Evolutionary conservation across 2,113 vertebrate species (phyloP), one percentile per base, ranked within the genome.

Genomic region (Pipra filicauda): DNA sequence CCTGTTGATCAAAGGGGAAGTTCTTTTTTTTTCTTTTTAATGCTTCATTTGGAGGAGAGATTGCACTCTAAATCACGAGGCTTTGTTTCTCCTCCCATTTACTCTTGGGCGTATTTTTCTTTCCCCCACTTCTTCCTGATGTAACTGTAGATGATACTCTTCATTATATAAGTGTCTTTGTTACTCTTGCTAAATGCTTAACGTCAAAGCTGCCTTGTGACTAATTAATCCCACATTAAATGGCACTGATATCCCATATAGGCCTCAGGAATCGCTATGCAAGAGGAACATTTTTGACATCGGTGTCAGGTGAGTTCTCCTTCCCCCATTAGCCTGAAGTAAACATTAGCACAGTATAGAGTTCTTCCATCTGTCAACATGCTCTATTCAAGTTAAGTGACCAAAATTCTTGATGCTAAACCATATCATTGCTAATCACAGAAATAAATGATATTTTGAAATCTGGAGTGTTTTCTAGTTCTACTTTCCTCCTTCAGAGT

Each of bases 371-470:
- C 86, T 87, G 70, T 89, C 93, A 92, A 54, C 43, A 12, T 15
- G 4, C 8, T 79, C 74, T 76, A 15, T 69, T 91, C 81, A 76
- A 0, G 4, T 44, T 44, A 84, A 93, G 9, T 76, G 84, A 76
- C 41, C 17, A 88, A 69, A 89, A 82, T 39, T 26, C 8, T 62
- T 65, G 65, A 59, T 65, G 48, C 16, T 84, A 11, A 70, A 64
- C 26, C 30, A 28, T 72, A 35, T 30, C 15, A 27, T 30, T 78
- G 22, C 15, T 87, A 79, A 75, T 44, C 27, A 71, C n/a, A 46
- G 41, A 28, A 78, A 86, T 71, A 84, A 91, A 85, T 12, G 37
- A 5, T 61, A 88, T 95, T 95, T 92, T 92, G 80, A 84, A 93
- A 89, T 57, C 46, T 22, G 17, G 44, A 75, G 13, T 27, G 11